These are phyloP conservation scores for Hoplodrina ambigua DNA, from an alignment of 2,888 invertebrate species.

Conservation along the genomic window DNA sequence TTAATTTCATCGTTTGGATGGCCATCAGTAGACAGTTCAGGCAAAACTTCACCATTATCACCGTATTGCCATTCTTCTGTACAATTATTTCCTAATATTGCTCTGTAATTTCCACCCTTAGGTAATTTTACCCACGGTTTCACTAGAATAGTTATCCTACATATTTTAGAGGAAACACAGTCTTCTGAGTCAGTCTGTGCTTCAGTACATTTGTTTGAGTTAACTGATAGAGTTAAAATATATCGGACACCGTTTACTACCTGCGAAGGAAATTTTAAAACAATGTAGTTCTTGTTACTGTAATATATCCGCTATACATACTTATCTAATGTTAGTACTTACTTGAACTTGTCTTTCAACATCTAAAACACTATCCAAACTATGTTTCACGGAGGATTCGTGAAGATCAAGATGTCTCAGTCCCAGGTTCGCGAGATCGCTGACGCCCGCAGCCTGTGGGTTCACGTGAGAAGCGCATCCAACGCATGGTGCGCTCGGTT, in stretches of 20 bases:
- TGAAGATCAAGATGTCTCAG: conserved; percentile 85
- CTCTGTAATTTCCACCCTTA: conserved; percentile 90
- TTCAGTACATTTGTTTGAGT: conserved; percentile 84
- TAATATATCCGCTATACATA: neutral
- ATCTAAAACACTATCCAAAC: conserved; percentile 82
- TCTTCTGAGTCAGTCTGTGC: conserved; percentile 62
- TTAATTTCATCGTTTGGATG: conserved; percentile 67
- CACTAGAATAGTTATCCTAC: conserved; percentile 91
- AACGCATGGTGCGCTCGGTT: conserved; percentile 79
- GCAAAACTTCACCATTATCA: conserved; percentile 78
- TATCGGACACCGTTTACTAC: conserved; percentile 91
- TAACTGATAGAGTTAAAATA: conserved; percentile 87
- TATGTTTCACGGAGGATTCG: conserved; percentile 79
- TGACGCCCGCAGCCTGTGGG: conserved; percentile 86
- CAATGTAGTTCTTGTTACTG: conserved; percentile 20
- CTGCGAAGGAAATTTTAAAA: conserved; percentile 75
- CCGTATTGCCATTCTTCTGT: conserved; percentile 89
- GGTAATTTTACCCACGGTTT: conserved; percentile 91
- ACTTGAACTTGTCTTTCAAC: conserved; percentile 91
- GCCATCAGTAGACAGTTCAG: conserved; percentile 60
- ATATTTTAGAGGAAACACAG: conserved; percentile 83
- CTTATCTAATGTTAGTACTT: conserved; percentile 42
- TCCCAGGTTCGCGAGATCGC: conserved; percentile 84
- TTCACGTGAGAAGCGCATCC: conserved; percentile 90
- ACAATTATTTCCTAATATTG: conserved; percentile 92